Percentiles rank a stretch among this genome's conserved stretches.
These are phyloP conservation scores for Drosophila funebris DNA, from an alignment of 1,140 invertebrate genomes.

Conservation along the genomic window DNA sequence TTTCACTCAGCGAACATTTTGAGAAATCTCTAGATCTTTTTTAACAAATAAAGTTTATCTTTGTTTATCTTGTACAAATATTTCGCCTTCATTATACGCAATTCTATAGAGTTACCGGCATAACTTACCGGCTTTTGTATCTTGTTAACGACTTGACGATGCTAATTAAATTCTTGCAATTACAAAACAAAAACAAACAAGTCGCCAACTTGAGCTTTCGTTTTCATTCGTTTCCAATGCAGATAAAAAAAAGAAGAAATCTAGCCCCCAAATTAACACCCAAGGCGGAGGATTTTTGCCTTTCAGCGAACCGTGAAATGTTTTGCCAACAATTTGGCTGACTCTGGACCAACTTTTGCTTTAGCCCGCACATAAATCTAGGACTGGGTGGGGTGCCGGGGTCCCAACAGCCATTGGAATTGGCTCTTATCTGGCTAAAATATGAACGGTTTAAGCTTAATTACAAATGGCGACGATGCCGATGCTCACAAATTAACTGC, in stretches of 20 bases:
- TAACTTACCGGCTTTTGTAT: constrained; percentile 70
- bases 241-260: constrained; percentile 45
- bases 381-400: constrained; percentile 6
- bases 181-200: constrained; percentile 59
- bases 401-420: constrained; percentile 16
- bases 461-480: constrained; percentile 72
- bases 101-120: constrained; percentile 13
- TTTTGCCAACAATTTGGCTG: constrained; percentile 49
- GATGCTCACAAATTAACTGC: constrained; percentile 66
- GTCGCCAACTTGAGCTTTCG: neutral
- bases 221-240: constrained; percentile 15
- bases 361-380: constrained; percentile 48
- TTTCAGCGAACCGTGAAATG: constrained; percentile 65
- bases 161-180: constrained; percentile 76
- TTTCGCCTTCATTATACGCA: neutral
- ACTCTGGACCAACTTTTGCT: constrained; percentile 57
- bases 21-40: constrained; percentile 11
- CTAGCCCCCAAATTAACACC: constrained; percentile 67
- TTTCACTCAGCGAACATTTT: neutral
- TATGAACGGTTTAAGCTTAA: constrained; percentile 81
- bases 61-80: constrained; percentile 6
- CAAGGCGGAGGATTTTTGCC: constrained; percentile 42
- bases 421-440: constrained; percentile 73
- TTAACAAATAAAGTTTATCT: constrained; percentile 15
- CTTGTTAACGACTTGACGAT: constrained; percentile 73